Evolutionary conservation across 2,888 invertebrate species (phyloP), one percentile per base, ranked within the genome.

Genomic region (Catocala nupta): DNA sequence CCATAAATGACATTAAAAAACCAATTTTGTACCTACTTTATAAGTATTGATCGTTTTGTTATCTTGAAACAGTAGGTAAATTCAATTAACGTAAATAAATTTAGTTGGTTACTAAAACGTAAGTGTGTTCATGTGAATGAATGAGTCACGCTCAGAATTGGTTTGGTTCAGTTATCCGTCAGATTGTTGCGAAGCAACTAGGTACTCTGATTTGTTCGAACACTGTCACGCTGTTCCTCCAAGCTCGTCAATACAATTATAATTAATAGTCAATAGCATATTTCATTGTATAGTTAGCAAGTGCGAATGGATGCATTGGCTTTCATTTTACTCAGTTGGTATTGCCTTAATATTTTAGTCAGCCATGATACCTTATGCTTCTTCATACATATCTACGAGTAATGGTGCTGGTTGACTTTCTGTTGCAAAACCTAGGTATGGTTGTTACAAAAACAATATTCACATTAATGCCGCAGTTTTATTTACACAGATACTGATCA

Each of bases 81-180:
- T 78, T 77, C 72, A 75, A 82, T 81, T 81, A 84, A 82, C 85
- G 86, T 63, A 63, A 58, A 63, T 57, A 57, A 49, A 63, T 59
- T 53, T 60, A 10, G 43, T 12, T 51, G 50, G 45, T 87, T 84
- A 84, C 83, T 85, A 84, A 86, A 86, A 83, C 87, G 88, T 86
- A 83, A 79, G 82, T 80, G 82, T 81, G 80, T 82, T 88, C 87
- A 86, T 86, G 83, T 91, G 92, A 92, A 92, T 92, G 92, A 90
- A 89, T 91, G 92, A 92, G 84, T 92, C 92, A 91, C 82, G 79
- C 77, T 80, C 85, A 84, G 84, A 88, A 88, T 90, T 88, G 88
- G 87, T 90, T 85, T 85, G 82, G 87, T 90, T 88, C 84, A 87
- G 85, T 87, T 87, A 87, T 84, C 81, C 81, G 77, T 77, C 84